Conservation (phyloP, 2,113 vertebrate species). For the Melanostigma gelatinosum region DNA sequence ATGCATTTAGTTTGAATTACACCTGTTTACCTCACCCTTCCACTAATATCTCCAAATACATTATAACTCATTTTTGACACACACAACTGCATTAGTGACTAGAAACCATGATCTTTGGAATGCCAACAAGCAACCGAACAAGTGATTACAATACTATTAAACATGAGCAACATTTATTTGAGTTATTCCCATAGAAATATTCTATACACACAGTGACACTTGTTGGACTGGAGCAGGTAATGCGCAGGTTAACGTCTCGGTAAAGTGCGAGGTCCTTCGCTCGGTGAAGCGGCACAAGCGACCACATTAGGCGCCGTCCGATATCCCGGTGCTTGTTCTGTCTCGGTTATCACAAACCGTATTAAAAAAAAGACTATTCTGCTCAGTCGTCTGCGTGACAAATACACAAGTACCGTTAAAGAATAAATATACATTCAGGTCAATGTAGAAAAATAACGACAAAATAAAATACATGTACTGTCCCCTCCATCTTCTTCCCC, state of each 20-base stretch:
- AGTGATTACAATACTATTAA: slow-evolving; percentile 34
- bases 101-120: background rate
- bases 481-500: slow-evolving; percentile 1
- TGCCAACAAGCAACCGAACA: background rate
- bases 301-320: slow-evolving; percentile 51
- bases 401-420: slow-evolving; percentile 55
- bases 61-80: too few relatives aligned
- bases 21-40: background rate
- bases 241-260: slow-evolving; percentile 66
- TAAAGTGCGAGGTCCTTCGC: slow-evolving; percentile 76
- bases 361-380: slow-evolving; percentile 65
- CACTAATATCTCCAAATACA: background rate
- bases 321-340: slow-evolving; percentile 32
- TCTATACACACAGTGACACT: slow-evolving; percentile 55
- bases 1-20: background rate
- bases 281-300: slow-evolving; percentile 61
- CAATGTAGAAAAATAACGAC: slow-evolving; percentile 75
- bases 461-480: slow-evolving; percentile 20
- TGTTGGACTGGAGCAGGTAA: slow-evolving; percentile 60
- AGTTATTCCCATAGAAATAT: slow-evolving; percentile 65
- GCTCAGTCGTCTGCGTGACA: slow-evolving; percentile 48
- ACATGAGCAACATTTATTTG: slow-evolving; percentile 75
- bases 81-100: background rate
- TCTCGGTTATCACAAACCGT: slow-evolving; percentile 63
- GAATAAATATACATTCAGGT: slow-evolving; percentile 81